phyloP scores from a whole-genome alignment of 2,113 vertebrate genomes.

The Takifugu bimaculatus region DNA sequence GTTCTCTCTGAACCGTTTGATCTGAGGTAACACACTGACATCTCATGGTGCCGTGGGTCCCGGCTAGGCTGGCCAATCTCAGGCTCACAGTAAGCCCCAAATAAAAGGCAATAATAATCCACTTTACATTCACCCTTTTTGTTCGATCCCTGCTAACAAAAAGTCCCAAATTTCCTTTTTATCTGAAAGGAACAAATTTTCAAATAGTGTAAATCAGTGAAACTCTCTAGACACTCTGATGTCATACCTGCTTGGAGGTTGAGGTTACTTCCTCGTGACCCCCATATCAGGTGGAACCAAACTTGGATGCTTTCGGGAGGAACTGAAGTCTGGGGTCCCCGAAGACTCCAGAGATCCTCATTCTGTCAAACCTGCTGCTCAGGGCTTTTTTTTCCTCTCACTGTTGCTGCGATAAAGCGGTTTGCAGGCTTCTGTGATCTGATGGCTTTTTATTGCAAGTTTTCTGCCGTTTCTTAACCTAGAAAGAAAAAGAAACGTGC shows the following conservation, averaged over 20 bases:
- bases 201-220: no score
- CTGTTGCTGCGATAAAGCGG: no score
- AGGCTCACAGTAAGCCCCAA: conserved; percentile 8
- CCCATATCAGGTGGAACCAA: conserved; percentile 5
- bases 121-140: conserved; percentile 13
- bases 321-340: conserved; percentile 22
- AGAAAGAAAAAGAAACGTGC: no score
- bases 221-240: no score
- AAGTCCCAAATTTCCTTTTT: background rate
- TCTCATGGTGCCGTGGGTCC: conserved; percentile 20
- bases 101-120: conserved; percentile 29
- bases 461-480: no score
- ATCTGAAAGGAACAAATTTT: background rate
- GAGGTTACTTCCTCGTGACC: conserved; percentile 1
- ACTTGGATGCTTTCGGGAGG: conserved; percentile 7
- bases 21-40: conserved; percentile 36
- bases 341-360: conserved; percentile 34
- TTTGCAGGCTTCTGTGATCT: background rate
- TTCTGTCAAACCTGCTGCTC: conserved; percentile 42
- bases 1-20: conserved; percentile 36
- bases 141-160: conserved; percentile 14
- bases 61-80: background rate
- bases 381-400: conserved; percentile 7
- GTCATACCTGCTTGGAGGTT: no score
- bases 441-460: background rate